Base-by-base conservation (phyloP, 2,797 vertebrate genomes). In the Lagodon rhomboides region DNA sequence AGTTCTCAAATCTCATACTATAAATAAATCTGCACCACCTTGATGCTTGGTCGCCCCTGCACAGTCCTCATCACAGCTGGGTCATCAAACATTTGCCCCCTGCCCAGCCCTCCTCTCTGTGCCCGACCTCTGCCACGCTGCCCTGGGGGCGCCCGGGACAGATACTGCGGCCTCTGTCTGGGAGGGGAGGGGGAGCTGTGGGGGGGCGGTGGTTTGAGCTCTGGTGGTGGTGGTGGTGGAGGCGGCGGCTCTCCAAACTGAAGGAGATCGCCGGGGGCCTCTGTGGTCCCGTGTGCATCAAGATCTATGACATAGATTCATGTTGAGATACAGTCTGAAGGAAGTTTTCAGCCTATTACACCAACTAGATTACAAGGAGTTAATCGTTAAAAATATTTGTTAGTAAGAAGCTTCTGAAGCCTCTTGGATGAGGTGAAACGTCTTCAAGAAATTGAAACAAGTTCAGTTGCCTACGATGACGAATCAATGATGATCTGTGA, bases 11-110 rank as follows among this genome's bases (percentile, higher is more conserved):
- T 13, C 22, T 4, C 16, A 43, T 1, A 49, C 20, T 15, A 41
- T n/a, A 54, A 54, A 68, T 44, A 12, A 65, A 46, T 55, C 27
- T 65, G n/a, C 1, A 0, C 93, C 90, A 97, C 97, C 97, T 97
- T 97, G 22, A 95, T 66, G 0, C 94, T 95, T 12, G 93, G 95
- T 11, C 94, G 92, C 25, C 95, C 95, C 77, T 95, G 94, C 55
- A 97, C 94, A 0, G 92, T 96, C 79, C 90, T 96, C 88, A 98
- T 95, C 86, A 97, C 96, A 1, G 97, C 96, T 0, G 97, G 97
- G 87, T 98, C 97, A 51, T 96, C 95, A 84, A 96, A 95, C 85
- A 96, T 90, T 50, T 93, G 92, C 0, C 87, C 91, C 69, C 90
- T 82, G 38, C 79, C 65, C 8, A 69, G 73, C 25, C 84, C 82